phyloP scores from a whole-genome alignment of 2,797 vertebrate genomes.

The Tamandua tetradactyla region DNA sequence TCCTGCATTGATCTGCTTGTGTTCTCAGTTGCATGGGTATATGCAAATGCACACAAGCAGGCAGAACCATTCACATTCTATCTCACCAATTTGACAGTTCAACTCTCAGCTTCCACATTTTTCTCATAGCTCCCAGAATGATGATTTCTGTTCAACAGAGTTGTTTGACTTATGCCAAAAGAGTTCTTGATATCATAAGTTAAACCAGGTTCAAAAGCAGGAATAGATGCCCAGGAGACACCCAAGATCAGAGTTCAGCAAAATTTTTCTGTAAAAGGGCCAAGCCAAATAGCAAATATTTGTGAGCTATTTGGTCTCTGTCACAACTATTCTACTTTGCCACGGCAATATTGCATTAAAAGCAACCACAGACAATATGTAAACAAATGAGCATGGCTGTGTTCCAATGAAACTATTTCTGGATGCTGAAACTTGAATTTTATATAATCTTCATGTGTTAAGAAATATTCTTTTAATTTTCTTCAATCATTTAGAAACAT shows the following conservation, averaged over 20 bases:
- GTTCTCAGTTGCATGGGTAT: neutral
- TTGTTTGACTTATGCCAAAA: neutral
- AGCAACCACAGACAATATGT: neutral
- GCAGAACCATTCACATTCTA: neutral
- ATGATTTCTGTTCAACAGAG: neutral
- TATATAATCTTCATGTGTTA: neutral
- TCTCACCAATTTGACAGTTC: neutral
- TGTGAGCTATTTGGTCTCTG: neutral
- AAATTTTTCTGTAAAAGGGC: neutral
- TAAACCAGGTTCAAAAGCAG: constrained; percentile 35
- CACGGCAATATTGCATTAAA: neutral
- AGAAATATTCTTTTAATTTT: neutral
- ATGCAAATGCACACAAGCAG: neutral
- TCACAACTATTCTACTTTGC: neutral
- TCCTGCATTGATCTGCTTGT: neutral
- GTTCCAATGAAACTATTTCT: neutral
- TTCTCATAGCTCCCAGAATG: neutral
- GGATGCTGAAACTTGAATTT: neutral
- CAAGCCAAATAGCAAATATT: neutral
- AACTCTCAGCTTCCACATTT: neutral
- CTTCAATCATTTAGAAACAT: neutral
- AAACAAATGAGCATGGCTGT: neutral
- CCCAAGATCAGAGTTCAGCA: neutral
- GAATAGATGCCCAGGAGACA: neutral
- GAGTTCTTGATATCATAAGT: neutral